These are phyloP conservation scores for Sterna hirundo DNA, from an alignment of 2,113 vertebrate genomes.

Conservation along the genomic window DNA sequence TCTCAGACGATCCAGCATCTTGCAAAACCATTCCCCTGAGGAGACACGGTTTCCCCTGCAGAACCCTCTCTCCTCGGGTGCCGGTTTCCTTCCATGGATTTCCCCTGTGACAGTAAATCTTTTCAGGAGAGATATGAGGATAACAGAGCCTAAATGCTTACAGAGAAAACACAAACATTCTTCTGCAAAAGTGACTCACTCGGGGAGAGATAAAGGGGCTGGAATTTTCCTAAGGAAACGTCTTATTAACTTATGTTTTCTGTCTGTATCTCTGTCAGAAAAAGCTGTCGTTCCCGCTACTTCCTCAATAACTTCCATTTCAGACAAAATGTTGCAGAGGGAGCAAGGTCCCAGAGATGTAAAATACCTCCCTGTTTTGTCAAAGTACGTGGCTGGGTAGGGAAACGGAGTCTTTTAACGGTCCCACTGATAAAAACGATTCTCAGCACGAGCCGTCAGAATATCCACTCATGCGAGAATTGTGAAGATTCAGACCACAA, in stretches of 20 bases:
- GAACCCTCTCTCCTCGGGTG: not conserved
- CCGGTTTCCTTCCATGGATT: conserved; percentile 15
- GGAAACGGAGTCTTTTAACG: not conserved
- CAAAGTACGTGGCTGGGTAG: not conserved
- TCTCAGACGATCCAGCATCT: not conserved
- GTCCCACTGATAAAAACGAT: not conserved
- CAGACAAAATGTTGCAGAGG: not conserved
- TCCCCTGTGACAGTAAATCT: conserved; percentile 24
- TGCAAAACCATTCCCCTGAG: not conserved
- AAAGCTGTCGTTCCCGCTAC: not conserved
- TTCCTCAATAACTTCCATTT: not conserved
- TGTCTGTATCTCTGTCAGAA: not conserved
- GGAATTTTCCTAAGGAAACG: conserved; percentile 53
- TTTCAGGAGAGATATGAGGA: conserved; percentile 14
- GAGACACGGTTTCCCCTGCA: not conserved
- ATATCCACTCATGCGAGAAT: not conserved
- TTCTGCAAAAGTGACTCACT: conserved; percentile 39
- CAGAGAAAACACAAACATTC: conserved; percentile 42
- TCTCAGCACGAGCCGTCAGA: not conserved
- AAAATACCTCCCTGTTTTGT: not conserved
- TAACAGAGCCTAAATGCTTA: not conserved
- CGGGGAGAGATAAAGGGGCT: conserved; percentile 34
- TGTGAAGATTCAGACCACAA: not conserved
- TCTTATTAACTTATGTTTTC: conserved; percentile 27
- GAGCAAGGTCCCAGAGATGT: not conserved